These are phyloP conservation scores for Sinocyclocheilus rhinocerous DNA, from an alignment of 2,113 vertebrate genomes.

Conservation along the genomic window DNA sequence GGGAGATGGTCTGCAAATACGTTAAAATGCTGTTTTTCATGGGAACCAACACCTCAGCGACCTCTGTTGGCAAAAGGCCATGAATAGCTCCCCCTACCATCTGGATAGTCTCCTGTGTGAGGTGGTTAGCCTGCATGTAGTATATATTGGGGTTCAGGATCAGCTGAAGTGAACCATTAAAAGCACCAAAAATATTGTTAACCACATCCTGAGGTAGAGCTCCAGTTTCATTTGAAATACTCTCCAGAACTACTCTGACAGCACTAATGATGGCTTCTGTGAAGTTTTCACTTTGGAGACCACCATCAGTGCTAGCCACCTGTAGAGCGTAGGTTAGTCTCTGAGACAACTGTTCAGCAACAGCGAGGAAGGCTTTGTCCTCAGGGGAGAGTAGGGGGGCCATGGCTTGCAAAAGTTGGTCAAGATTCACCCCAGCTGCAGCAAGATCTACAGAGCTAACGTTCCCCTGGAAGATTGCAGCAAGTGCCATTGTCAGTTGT, in stretches of 20 bases:
- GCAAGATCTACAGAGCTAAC: no score
- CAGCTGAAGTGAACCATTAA: slow-evolving; percentile 62
- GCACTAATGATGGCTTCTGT: slow-evolving; percentile 55
- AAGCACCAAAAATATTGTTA: slow-evolving; percentile 57
- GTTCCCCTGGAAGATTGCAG: no score
- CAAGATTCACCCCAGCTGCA: no score
- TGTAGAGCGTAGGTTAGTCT: slow-evolving; percentile 64
- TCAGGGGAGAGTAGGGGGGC: no score
- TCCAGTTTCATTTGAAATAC: neutral
- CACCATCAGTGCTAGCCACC: slow-evolving; percentile 58
- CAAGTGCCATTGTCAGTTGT: no score
- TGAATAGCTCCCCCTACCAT: slow-evolving; percentile 56
- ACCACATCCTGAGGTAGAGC: slow-evolving; percentile 45
- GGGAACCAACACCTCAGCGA: slow-evolving; percentile 53
- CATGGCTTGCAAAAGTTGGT: no score
- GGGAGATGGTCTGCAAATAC: no score
- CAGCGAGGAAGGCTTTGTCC: no score
- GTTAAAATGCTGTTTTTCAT: no score
- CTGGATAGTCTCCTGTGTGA: slow-evolving; percentile 59
- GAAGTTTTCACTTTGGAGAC: slow-evolving; percentile 66
- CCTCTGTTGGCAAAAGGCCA: slow-evolving; percentile 48
- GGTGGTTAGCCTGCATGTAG: slow-evolving; percentile 50
- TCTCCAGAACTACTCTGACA: slow-evolving; percentile 51
- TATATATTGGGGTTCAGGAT: slow-evolving; percentile 55
- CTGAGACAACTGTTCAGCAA: neutral